These are phyloP conservation scores for Ichneumoninae sp. DNA, from an alignment of 2,888 invertebrate genomes.

Conservation along the genomic window DNA sequence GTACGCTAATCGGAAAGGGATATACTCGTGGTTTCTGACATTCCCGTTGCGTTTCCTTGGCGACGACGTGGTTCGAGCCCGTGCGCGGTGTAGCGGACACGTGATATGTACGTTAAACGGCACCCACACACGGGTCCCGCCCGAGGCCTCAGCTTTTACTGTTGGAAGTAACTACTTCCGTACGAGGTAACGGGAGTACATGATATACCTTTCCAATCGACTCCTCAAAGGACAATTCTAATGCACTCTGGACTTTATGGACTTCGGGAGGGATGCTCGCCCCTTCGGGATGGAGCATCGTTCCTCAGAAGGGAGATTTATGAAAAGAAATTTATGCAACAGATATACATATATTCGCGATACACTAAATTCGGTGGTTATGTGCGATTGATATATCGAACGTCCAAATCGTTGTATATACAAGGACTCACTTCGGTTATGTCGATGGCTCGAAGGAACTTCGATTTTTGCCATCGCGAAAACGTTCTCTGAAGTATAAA, in stretches of 20 bases:
- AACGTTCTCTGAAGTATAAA: neutral
- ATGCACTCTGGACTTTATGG: slow-evolving; percentile 55
- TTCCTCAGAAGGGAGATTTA: neutral
- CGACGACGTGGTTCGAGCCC: neutral
- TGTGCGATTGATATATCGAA: no score
- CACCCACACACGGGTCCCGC: slow-evolving; percentile 7
- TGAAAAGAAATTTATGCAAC: neutral
- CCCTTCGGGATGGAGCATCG: neutral
- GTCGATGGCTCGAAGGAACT: no score
- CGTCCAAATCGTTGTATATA: no score
- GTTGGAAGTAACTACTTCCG: slow-evolving; percentile 1
- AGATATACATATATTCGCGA: neutral
- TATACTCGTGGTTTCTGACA: slow-evolving; percentile 1
- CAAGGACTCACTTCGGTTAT: neutral
- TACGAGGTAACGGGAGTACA: slow-evolving; percentile 21
- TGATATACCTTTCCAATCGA: slow-evolving; percentile 40
- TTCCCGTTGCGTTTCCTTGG: slow-evolving; percentile 16
- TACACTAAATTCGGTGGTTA: no score
- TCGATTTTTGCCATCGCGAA: neutral
- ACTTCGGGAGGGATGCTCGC: slow-evolving; percentile 14
- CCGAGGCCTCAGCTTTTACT: slow-evolving; percentile 10
- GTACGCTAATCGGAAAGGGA: slow-evolving; percentile 14
- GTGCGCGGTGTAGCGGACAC: neutral
- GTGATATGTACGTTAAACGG: neutral
- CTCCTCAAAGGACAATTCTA: slow-evolving; percentile 31